Conservation (phyloP, 1,140 invertebrate genomes). For the Spodoptera frugiperda region DNA sequence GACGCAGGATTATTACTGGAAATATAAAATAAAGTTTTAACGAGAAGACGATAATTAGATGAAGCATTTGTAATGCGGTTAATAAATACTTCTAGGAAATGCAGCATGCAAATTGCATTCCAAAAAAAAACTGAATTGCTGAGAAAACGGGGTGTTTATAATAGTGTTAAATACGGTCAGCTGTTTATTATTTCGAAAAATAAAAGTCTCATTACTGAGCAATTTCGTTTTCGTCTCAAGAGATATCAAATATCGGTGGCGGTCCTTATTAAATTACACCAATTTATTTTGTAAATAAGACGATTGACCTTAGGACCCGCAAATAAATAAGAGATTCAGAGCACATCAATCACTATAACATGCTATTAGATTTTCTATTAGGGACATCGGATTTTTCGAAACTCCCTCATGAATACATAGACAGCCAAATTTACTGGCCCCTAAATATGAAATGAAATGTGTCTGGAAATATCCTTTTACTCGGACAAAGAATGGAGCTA, state of each 20-base stretch:
- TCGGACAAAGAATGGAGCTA: conserved; percentile 10
- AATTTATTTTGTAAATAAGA: conserved; percentile 8
- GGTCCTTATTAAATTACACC: conserved; percentile 11
- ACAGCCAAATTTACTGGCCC: conserved; percentile 12
- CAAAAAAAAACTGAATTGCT: background rate
- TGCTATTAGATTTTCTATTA: background rate
- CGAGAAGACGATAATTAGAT: background rate
- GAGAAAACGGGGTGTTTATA: no score
- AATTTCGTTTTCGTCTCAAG: conserved; percentile 19
- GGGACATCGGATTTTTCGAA: background rate
- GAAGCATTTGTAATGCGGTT: no score
- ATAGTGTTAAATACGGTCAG: no score
- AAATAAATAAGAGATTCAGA: conserved; percentile 12
- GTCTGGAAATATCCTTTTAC: conserved; percentile 11
- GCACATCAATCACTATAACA: conserved; percentile 16
- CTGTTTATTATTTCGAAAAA: background rate
- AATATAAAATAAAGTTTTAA: background rate
- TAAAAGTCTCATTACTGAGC: conserved; percentile 6
- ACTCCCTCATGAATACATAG: conserved; percentile 19
- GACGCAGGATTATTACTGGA: background rate
- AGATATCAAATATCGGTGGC: background rate
- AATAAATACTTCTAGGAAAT: no score
- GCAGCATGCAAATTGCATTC: background rate
- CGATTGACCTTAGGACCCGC: background rate
- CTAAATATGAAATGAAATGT: conserved; percentile 10